A percentile compares a stretch with the other conserved stretches of the same genome.
These are phyloP conservation scores for Drosophila repletoides DNA, from an alignment of 1,140 invertebrate genomes.

Conservation along the genomic window DNA sequence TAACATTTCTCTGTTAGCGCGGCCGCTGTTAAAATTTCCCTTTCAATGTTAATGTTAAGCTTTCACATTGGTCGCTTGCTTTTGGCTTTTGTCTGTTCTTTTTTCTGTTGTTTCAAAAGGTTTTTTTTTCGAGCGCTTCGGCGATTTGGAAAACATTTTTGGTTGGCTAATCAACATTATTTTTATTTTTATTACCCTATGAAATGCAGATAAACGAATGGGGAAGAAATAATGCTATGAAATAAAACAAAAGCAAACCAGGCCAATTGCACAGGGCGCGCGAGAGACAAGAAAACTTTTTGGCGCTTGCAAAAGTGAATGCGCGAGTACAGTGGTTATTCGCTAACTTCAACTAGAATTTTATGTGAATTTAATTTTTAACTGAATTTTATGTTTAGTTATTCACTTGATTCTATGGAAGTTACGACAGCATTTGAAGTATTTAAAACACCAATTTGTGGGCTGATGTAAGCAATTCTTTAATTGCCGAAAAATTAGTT, in stretches of 20 bases:
- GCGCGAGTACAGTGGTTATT: constrained; percentile 19
- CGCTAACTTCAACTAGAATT: too few relatives aligned
- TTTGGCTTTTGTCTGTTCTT: constrained; percentile 4
- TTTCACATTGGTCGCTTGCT: constrained; percentile 15
- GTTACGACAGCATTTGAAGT: too few relatives aligned
- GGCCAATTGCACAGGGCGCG: neutral
- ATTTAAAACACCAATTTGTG: too few relatives aligned
- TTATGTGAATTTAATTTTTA: too few relatives aligned
- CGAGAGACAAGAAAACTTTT: constrained; percentile 28
- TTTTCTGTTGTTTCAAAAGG: neutral
- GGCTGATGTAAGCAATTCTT: too few relatives aligned
- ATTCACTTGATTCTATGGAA: too few relatives aligned
- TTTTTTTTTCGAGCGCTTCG: constrained; percentile 1
- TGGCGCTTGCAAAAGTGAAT: constrained; percentile 28
- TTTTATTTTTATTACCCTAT: constrained; percentile 34
- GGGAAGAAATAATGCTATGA: constrained; percentile 19
- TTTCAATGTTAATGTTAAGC: constrained; percentile 21
- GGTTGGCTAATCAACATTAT: constrained; percentile 37
- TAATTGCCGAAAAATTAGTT: too few relatives aligned
- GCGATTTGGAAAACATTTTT: constrained; percentile 19
- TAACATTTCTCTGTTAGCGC: constrained; percentile 23
- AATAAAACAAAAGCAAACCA: constrained; percentile 10
- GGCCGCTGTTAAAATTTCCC: constrained; percentile 68
- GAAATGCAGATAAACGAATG: constrained; percentile 38
- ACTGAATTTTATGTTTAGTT: too few relatives aligned